Conservation (phyloP, 2,797 vertebrate species). For the Leptatherina wallacei region DNA sequence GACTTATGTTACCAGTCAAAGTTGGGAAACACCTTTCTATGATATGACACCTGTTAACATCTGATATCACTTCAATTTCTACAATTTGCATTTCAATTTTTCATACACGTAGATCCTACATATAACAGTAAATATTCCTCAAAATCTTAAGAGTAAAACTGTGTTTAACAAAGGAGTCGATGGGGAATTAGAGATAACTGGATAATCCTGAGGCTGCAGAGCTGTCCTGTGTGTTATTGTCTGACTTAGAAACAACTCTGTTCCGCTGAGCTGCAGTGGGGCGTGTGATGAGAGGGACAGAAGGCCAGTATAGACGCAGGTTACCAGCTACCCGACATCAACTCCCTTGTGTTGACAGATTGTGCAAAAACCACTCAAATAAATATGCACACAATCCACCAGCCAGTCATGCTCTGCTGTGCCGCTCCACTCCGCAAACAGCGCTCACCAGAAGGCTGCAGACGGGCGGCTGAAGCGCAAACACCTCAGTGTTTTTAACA, state of each 20-base stretch:
- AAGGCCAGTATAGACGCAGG: neutral
- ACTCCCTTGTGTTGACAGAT: constrained; percentile 6
- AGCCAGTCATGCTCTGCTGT: constrained; percentile 15
- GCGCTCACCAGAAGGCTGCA: constrained; percentile 1
- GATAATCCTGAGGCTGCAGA: neutral
- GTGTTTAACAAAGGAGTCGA: neutral
- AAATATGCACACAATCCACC: constrained; percentile 10
- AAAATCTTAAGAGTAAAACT: neutral
- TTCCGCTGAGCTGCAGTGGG: neutral
- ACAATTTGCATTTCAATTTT: neutral
- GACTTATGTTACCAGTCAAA: too few relatives aligned
- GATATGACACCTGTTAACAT: too few relatives aligned
- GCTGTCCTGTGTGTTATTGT: neutral
- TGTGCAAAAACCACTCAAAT: neutral
- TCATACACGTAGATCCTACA: neutral
- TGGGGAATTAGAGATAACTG: neutral
- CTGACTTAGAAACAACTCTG: neutral
- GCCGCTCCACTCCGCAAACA: constrained; percentile 25
- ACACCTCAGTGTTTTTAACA: neutral
- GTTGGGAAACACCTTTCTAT: too few relatives aligned
- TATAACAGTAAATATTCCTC: neutral
- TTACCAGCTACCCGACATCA: constrained; percentile 9
- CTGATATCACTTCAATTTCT: neutral
- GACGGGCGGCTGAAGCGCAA: neutral
- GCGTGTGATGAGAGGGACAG: neutral